Evolutionary conservation across 2,888 invertebrate species (phyloP), one percentile per base, ranked within the genome.

Genomic region (Ariolimax columbianus): DNA sequence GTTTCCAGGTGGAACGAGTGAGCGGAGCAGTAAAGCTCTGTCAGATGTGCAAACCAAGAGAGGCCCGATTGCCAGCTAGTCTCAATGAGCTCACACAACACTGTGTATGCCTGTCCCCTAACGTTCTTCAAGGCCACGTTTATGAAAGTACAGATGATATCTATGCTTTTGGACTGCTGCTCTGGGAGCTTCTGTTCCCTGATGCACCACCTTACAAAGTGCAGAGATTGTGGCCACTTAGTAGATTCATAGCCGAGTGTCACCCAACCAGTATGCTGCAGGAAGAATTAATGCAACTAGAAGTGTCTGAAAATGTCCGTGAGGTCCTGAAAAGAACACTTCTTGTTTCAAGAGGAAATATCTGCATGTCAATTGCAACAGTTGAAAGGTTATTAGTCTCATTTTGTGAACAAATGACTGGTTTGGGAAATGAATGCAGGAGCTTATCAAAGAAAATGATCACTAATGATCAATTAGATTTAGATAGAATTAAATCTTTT

Each of bases 51-150:
- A 88, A 91, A 19, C 92, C 92, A 23, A 86, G 91, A 38, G 77
- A 81, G 9, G 90, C 91, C 9, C 84, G 87, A 7, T 87, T 91
- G 30, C 90, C 91, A 0, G 85, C 82, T 30, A 66, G 47, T 30
- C 86, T 90, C 47, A 77, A 75, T 0, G 80, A 86, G 17, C 77
- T 87, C 14, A 89, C 90, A 19, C 89, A 89, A 19, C 87, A 89
- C 77, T 91, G 90, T 81, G 90, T 91, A 11, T 92, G 92, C 73
- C 88, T 93, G 51, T 88, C 92, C 26, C 92, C 93, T 43, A 91
- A 90, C 81, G 92, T 93, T 3, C 89, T 93, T 11, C 86, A 87
- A 0, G 92, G 92, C 7, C 90, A 89, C 23, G 40, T 80, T 1
- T 93, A 93, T 85, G 88, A 87, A n/a, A 63, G 89, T 6, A 88